phyloP scores from a whole-genome alignment of 2,888 invertebrate genomes.

The Lithophane leautieri region DNA sequence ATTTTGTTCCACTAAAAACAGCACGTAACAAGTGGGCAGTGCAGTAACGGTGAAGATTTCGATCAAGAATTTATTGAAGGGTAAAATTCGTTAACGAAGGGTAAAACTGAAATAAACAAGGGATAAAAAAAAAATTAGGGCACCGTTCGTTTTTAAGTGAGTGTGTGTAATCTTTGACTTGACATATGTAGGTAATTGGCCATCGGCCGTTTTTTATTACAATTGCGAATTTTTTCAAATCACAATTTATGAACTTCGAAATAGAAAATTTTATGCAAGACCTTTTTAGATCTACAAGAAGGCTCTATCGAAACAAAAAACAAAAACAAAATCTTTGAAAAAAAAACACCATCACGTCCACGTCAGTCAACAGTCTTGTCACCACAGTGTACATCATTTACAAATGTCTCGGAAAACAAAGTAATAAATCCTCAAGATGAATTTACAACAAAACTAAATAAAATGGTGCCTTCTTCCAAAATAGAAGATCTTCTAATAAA shows the following conservation, averaged over 20 bases:
- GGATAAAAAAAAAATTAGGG: neutral
- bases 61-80: too few relatives aligned
- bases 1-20: too few relatives aligned
- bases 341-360: slow-evolving; percentile 17
- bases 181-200: too few relatives aligned
- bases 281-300: neutral
- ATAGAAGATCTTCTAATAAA: slow-evolving; percentile 58
- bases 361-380: slow-evolving; percentile 43
- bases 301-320: neutral
- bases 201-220: too few relatives aligned
- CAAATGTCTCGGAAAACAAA: slow-evolving; percentile 2
- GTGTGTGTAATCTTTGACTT: too few relatives aligned
- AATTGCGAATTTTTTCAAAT: neutral
- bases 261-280: neutral
- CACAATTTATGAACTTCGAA: neutral
- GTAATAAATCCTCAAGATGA: neutral
- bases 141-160: neutral
- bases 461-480: slow-evolving; percentile 7
- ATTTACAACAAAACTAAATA: slow-evolving; percentile 2
- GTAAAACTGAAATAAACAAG: neutral
- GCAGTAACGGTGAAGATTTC: too few relatives aligned
- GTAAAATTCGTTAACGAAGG: neutral
- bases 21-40: too few relatives aligned
- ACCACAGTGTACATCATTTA: too few relatives aligned
- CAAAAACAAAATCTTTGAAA: accelerated